These are phyloP conservation scores for Chalcosyrphus nemorum DNA, from an alignment of 2,888 invertebrate genomes.

Conservation along the genomic window DNA sequence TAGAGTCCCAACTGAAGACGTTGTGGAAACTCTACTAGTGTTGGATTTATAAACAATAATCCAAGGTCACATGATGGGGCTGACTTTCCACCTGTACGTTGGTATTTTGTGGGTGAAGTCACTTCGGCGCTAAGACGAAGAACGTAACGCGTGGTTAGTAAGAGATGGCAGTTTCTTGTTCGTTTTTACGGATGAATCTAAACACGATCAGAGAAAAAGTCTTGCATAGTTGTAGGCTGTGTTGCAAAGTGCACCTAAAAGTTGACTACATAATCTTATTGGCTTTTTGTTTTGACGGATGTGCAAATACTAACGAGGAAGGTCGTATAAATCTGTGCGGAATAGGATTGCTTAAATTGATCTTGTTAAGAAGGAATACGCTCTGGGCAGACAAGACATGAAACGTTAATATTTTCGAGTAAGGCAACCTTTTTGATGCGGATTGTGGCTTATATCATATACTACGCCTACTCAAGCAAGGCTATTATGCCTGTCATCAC, in stretches of 20 bases:
- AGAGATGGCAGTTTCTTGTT: not conserved
- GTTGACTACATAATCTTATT: not conserved
- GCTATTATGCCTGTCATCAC: too few species aligned
- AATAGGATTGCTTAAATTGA: too few species aligned
- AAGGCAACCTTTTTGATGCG: too few species aligned
- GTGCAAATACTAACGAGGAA: too few species aligned
- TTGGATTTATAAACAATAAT: not conserved
- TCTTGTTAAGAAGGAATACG: too few species aligned
- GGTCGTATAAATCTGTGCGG: too few species aligned
- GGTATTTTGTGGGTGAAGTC: not conserved
- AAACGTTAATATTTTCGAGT: too few species aligned
- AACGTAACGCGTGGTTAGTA: not conserved
- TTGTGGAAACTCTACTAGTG: not conserved
- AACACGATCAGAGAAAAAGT: not conserved
- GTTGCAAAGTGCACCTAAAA: not conserved
- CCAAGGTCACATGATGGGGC: constrained; percentile 9
- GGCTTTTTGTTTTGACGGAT: too few species aligned
- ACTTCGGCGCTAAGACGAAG: not conserved
- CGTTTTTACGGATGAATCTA: not conserved
- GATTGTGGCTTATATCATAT: too few species aligned
- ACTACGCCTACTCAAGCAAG: too few species aligned
- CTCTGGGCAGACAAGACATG: too few species aligned
- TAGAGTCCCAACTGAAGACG: not conserved
- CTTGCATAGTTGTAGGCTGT: not conserved
- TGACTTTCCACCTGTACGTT: not conserved